Percentiles rank a stretch among this genome's conserved stretches.
Conservation (phyloP, 2,113 vertebrate genomes). For the Neofelis nebulosa region DNA sequence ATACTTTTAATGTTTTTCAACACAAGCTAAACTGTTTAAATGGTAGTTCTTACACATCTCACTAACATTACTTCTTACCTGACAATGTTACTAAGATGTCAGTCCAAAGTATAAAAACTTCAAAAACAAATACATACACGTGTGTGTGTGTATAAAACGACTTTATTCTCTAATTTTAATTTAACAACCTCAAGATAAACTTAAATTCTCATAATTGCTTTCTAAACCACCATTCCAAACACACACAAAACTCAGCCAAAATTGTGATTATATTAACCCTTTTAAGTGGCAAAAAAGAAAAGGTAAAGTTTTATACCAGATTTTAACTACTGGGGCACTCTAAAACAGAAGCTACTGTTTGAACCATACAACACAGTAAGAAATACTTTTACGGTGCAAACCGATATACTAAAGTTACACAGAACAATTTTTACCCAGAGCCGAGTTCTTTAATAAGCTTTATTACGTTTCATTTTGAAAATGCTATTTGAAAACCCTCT, state of each 20-base stretch:
- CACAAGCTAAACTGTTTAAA: neutral
- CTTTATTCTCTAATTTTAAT: neutral
- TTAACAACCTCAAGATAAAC: neutral
- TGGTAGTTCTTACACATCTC: neutral
- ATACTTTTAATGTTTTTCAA: conserved; percentile 6
- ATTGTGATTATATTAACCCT: neutral
- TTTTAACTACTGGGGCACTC: neutral
- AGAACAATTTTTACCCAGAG: neutral
- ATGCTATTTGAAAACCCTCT: neutral
- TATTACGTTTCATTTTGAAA: neutral
- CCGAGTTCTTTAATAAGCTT: neutral
- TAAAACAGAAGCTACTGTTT: neutral
- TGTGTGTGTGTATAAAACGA: neutral
- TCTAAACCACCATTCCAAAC: neutral
- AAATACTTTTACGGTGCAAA: neutral
- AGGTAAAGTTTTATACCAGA: neutral
- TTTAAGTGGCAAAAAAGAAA: conserved; percentile 6
- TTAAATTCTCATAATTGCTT: neutral
- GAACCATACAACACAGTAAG: neutral
- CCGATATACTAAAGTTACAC: neutral
- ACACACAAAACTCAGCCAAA: neutral
- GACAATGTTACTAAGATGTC: neutral
- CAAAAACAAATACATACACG: neutral
- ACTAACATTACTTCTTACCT: neutral
- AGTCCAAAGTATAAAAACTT: neutral